A percentile compares a stretch with the other conserved stretches of the same genome.
These are phyloP conservation scores for Mixornis gularis DNA, from an alignment of 2,113 vertebrate genomes.

Conservation along the genomic window DNA sequence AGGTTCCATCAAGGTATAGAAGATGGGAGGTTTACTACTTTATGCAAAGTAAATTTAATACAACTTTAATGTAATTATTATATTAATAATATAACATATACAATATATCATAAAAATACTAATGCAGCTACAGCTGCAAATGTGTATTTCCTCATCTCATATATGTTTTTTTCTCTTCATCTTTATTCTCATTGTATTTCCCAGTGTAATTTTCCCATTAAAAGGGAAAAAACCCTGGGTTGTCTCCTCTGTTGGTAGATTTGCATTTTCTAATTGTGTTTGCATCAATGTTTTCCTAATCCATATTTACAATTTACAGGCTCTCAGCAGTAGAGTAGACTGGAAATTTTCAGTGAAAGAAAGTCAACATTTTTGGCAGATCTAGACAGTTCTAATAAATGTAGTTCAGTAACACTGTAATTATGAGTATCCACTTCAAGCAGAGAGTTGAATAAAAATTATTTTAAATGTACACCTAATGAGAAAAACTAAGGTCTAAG, in stretches of 20 bases:
- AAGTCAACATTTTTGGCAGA: neutral
- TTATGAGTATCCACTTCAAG: neutral
- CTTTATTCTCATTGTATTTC: neutral
- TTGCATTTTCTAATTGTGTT: neutral
- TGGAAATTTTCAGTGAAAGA: neutral
- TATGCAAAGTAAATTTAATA: neutral
- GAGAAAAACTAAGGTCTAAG: neutral
- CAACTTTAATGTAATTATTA: neutral
- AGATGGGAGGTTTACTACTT: neutral
- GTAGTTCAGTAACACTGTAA: neutral
- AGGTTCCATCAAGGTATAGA: neutral
- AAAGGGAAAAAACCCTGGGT: neutral
- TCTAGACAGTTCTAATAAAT: neutral
- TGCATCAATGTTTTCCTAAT: neutral
- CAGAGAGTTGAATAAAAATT: neutral
- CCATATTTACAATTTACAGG: neutral
- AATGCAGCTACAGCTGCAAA: neutral
- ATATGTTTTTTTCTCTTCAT: neutral
- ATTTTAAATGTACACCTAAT: neutral
- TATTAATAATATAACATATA: neutral
- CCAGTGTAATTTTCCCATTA: neutral
- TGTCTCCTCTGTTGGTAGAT: neutral
- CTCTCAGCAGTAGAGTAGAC: neutral
- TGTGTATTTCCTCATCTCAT: neutral
- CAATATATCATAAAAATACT: neutral